These are phyloP conservation scores for Ceyx erithaca DNA, from an alignment of 2,797 vertebrate species.

Conservation along the genomic window DNA sequence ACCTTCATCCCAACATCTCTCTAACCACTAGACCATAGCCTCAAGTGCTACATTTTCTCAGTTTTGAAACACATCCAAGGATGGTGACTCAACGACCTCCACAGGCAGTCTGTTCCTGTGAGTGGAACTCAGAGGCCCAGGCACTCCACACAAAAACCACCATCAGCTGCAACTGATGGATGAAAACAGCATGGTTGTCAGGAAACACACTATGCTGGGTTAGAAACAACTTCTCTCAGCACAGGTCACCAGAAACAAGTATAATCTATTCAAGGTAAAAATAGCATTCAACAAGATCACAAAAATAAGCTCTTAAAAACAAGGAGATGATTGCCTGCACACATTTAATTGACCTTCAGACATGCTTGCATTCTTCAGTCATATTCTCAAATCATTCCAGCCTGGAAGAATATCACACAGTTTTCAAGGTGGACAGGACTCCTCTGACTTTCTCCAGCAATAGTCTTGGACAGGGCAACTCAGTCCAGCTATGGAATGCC, in stretches of 20 bases:
- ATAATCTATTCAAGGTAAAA: neutral
- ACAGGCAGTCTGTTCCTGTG: too few relatives aligned
- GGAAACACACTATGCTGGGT: neutral
- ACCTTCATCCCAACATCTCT: too few relatives aligned
- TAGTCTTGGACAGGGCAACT: too few relatives aligned
- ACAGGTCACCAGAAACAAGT: neutral
- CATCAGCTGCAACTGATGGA: neutral
- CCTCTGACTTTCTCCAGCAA: neutral
- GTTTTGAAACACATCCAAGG: too few relatives aligned
- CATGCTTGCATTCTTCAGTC: neutral
- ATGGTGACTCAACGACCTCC: too few relatives aligned
- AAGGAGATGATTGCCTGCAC: rapidly evolving
- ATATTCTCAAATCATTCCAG: rapidly evolving
- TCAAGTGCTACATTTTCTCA: too few relatives aligned
- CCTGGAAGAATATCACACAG: neutral
- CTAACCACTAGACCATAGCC: too few relatives aligned
- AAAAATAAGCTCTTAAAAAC: neutral
- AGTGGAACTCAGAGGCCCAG: neutral
- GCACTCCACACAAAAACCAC: rapidly evolving
- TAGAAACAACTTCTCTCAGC: neutral
- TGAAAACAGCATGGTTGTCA: rapidly evolving
- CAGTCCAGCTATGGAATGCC: neutral
- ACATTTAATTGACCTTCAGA: neutral
- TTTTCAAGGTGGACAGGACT: rapidly evolving
- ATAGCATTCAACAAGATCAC: rapidly evolving